A percentile compares a stretch with the other conserved stretches of the same genome.
These are phyloP conservation scores for Champsocephalus esox DNA, from an alignment of 2,797 vertebrate species.

Conservation along the genomic window DNA sequence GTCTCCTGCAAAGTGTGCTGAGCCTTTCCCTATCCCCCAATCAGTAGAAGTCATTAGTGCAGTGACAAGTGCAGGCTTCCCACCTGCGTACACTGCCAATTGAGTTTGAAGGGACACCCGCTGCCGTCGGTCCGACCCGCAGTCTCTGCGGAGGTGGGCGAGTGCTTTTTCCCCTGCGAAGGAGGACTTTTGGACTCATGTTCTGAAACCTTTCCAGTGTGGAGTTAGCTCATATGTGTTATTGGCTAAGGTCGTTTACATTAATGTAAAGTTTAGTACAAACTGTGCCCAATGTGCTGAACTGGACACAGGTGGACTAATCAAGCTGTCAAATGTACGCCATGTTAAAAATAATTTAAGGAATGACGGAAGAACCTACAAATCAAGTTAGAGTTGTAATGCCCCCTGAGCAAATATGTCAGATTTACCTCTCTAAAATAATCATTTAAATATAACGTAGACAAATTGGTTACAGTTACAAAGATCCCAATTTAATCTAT, in stretches of 20 bases:
- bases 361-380: slow-evolving; percentile 1
- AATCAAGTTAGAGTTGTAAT: slow-evolving; percentile 17
- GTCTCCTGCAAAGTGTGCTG: slow-evolving; percentile 28
- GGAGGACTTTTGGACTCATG: slow-evolving; percentile 74
- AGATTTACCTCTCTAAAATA: slow-evolving; percentile 2
- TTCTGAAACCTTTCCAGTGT: slow-evolving; percentile 65
- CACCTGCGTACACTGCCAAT: slow-evolving; percentile 74
- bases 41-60: slow-evolving; percentile 63
- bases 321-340: slow-evolving; percentile 12
- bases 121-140: slow-evolving; percentile 60
- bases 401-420: background rate
- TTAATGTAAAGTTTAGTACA: slow-evolving; percentile 4
- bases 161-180: slow-evolving; percentile 70
- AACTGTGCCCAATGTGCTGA: slow-evolving; percentile 28
- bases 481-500: background rate
- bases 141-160: slow-evolving; percentile 58
- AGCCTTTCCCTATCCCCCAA: slow-evolving; percentile 39
- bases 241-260: slow-evolving; percentile 10
- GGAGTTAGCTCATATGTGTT: slow-evolving; percentile 52
- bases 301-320: slow-evolving; percentile 23
- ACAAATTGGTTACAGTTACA: slow-evolving; percentile 6
- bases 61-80: slow-evolving; percentile 72
- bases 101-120: slow-evolving; percentile 69
- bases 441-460: background rate
- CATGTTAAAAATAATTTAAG: slow-evolving; percentile 6